Conservation (phyloP, 2,113 vertebrate genomes). For the Hirundichthys speculiger region DNA sequence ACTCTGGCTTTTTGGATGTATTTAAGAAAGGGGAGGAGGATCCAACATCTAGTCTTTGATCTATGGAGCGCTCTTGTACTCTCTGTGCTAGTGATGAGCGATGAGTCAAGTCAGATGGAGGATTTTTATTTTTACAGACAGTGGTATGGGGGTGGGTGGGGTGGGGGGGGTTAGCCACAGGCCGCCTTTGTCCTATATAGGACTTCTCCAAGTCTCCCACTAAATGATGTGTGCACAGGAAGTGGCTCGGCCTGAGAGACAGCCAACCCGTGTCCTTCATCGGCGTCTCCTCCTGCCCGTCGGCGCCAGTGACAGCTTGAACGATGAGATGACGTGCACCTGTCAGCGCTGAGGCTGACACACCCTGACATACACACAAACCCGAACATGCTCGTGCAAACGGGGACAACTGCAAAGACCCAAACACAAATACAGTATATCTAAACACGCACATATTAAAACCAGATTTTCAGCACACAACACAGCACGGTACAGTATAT, state of each 20-base stretch:
- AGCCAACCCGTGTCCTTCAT: conserved; percentile 60
- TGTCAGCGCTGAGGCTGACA: conserved; percentile 56
- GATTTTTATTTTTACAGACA: conserved; percentile 56
- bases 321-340: conserved; percentile 71
- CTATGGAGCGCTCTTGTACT: conserved; percentile 52
- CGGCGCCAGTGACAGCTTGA: conserved; percentile 57
- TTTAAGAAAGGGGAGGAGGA: conserved; percentile 53
- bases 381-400: neutral
- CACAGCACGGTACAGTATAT: neutral
- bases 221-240: conserved; percentile 53
- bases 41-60: conserved; percentile 72
- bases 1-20: conserved; percentile 54
- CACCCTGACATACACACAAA: conserved; percentile 49
- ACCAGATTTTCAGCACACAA: conserved; percentile 9
- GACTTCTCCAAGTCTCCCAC: conserved; percentile 59
- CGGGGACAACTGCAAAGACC: conserved; percentile 5
- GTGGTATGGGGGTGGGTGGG: conserved; percentile 53
- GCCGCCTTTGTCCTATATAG: conserved; percentile 76
- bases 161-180: conserved; percentile 58
- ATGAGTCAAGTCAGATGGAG: conserved; percentile 73
- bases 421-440: neutral
- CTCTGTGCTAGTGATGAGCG: conserved; percentile 61
- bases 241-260: conserved; percentile 57
- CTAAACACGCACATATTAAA: conserved; percentile 2
- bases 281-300: conserved; percentile 44